phyloP scores from a whole-genome alignment of 1,140 invertebrate genomes.

The Caenorhabditis tropicalis region DNA sequence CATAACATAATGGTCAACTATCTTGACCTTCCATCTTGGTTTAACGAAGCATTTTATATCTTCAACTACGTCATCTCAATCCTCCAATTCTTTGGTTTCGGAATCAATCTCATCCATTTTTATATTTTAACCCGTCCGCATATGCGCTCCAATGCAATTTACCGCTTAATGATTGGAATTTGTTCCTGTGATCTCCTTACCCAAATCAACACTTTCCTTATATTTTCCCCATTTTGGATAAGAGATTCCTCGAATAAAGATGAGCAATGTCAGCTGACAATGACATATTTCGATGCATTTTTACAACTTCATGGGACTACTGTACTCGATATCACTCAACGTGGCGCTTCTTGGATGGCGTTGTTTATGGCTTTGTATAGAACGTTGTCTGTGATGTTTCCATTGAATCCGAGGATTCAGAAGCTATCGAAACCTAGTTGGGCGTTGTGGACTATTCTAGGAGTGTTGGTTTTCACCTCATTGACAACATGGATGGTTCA shows the following conservation, averaged over 20 bases:
- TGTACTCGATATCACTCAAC: conserved; percentile 9
- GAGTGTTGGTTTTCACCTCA: not conserved
- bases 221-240: conserved; percentile 20
- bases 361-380: not conserved
- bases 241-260: not conserved
- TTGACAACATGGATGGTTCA: conserved; percentile 27
- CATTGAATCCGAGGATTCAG: not conserved
- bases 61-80: not conserved
- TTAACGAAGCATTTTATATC: not conserved
- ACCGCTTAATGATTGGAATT: conserved; percentile 1
- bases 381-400: not conserved
- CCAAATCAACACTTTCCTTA: conserved; percentile 8
- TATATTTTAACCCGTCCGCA: not conserved
- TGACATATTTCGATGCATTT: not conserved
- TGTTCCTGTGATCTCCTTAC: conserved; percentile 1
- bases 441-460: not conserved
- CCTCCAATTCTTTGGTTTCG: conserved; percentile 3
- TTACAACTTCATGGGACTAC: conserved; percentile 7
- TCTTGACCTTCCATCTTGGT: not conserved
- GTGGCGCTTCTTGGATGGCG: conserved; percentile 4
- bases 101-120: not conserved
- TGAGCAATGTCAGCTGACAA: not conserved
- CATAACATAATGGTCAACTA: conserved; percentile 14
- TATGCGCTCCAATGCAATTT: not conserved
- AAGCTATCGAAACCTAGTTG: not conserved